A percentile compares a stretch with the other conserved stretches of the same genome.
Evolutionary conservation across 2,113 vertebrate genomes (phyloP).

Genomic region (Lontra canadensis): DNA sequence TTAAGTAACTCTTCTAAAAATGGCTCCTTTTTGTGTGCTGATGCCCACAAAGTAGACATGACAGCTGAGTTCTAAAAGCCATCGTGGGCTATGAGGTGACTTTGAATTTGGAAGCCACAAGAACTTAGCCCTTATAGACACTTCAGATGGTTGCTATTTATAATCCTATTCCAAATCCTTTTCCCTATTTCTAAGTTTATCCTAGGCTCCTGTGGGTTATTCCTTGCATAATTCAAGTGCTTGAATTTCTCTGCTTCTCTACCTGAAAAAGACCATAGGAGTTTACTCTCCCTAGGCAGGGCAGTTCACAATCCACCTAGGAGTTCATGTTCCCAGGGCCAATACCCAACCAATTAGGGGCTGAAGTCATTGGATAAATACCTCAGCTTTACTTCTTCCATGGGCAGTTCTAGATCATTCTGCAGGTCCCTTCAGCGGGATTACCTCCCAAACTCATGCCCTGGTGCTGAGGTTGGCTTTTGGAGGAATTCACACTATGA

Average conservation of each 20-base stretch:
- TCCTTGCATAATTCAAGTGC: neutral
- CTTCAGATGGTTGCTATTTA: neutral
- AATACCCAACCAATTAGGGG: neutral
- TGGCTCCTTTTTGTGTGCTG: neutral
- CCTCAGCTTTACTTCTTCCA: neutral
- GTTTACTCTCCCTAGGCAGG: neutral
- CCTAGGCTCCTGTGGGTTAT: neutral
- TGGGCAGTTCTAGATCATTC: neutral
- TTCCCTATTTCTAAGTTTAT: neutral
- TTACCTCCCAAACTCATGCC: neutral
- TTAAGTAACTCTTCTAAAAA: neutral
- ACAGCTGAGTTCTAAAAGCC: neutral
- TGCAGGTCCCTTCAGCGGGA: too few species aligned
- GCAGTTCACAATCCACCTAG: too few species aligned
- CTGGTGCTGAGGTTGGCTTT: neutral
- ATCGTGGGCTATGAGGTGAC: neutral
- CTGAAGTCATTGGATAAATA: neutral
- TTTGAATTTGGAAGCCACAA: neutral
- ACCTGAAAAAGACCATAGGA: neutral
- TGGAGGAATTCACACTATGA: neutral
- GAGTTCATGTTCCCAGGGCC: neutral
- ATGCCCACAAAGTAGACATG: neutral
- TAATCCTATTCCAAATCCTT: neutral
- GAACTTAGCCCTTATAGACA: neutral
- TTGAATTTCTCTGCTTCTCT: neutral